Percentiles rank a stretch among this genome's conserved stretches.
Conservation (phyloP, 2,888 invertebrate genomes). For the Andrena minutula region DNA sequence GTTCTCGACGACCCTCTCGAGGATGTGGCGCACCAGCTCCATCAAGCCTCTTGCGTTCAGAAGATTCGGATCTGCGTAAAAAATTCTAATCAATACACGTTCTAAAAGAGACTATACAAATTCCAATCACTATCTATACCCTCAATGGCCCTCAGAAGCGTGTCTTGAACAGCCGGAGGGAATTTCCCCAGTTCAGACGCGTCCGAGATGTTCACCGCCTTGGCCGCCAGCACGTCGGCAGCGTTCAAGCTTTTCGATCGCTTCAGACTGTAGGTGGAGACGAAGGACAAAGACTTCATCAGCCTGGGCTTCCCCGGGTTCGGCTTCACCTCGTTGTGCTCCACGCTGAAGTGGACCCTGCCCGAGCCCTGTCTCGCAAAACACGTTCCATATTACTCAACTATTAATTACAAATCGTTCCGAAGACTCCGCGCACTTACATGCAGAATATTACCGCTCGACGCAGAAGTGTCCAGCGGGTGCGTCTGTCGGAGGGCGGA, state of each 20-base stretch:
- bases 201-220: slow-evolving; percentile 86
- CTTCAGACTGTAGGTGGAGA: slow-evolving; percentile 87
- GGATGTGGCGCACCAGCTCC: slow-evolving; percentile 93
- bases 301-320: slow-evolving; percentile 79
- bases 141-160: slow-evolving; percentile 91
- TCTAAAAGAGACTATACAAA: not conserved
- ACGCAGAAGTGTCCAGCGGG: slow-evolving; percentile 86
- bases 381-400: not conserved
- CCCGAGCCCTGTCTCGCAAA: slow-evolving; percentile 72
- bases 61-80: slow-evolving; percentile 90
- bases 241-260: slow-evolving; percentile 93
- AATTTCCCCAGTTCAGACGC: slow-evolving; percentile 92
- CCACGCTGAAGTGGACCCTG: slow-evolving; percentile 81
- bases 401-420: too few relatives aligned
- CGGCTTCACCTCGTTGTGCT: slow-evolving; percentile 68
- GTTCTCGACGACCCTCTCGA: slow-evolving; percentile 93
- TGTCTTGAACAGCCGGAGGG: slow-evolving; percentile 90
- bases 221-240: slow-evolving; percentile 89
- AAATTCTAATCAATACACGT: slow-evolving; percentile 11
- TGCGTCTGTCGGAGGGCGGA: slow-evolving; percentile 76
- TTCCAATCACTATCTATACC: slow-evolving; percentile 81
- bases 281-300: slow-evolving; percentile 82
- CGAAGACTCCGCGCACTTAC: slow-evolving; percentile 76
- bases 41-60: slow-evolving; percentile 91
- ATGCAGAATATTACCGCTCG: slow-evolving; percentile 88